Evolutionary conservation across 2,888 invertebrate species (phyloP).

Genomic region (Dicycla oo): DNA sequence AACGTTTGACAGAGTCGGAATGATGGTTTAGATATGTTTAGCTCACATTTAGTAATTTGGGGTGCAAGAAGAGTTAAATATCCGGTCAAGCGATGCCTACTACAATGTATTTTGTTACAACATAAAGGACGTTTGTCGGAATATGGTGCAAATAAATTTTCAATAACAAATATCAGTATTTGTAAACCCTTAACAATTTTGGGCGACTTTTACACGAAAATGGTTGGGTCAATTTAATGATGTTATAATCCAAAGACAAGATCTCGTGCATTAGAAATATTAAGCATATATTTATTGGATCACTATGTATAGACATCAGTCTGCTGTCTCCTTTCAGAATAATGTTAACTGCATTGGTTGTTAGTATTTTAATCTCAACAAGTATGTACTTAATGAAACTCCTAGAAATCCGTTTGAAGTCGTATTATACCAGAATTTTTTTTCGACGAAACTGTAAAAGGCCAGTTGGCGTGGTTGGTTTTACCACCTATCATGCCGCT

Average conservation of each 20-base stretch:
- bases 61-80: too few species aligned
- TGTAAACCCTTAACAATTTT: not conserved
- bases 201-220: not conserved
- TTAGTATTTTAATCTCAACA: not conserved
- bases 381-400: not conserved
- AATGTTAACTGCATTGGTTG: not conserved
- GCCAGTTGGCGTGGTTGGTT: too few species aligned
- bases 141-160: not conserved
- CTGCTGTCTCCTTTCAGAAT: not conserved
- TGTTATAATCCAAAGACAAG: slow-evolving; percentile 6
- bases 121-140: too few species aligned
- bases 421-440: not conserved
- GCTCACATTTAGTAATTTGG: too few species aligned
- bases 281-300: too few species aligned
- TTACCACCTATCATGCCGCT: too few species aligned
- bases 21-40: too few species aligned
- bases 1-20: too few species aligned
- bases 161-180: not conserved
- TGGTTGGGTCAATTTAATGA: not conserved
- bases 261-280: not conserved
- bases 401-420: not conserved
- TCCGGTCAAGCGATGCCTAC: too few species aligned
- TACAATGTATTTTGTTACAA: too few species aligned
- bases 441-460: not conserved
- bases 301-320: too few species aligned